These are phyloP conservation scores for Circaetus gallicus DNA, from an alignment of 2,113 vertebrate species.

Conservation along the genomic window DNA sequence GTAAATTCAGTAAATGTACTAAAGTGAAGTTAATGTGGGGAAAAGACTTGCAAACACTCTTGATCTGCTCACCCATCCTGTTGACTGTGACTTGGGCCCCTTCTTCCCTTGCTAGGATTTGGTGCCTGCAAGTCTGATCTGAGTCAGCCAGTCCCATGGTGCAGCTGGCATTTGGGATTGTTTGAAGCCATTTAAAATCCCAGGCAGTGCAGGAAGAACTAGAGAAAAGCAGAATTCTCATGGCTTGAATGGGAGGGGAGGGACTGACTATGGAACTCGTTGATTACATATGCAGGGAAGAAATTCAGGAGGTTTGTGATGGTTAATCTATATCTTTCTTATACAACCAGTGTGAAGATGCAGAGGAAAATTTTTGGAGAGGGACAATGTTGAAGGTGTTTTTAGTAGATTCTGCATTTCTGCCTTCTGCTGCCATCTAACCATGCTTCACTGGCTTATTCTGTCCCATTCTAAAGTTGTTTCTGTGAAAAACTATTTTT, in stretches of 20 bases:
- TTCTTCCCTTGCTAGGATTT: background rate
- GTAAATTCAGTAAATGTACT: background rate
- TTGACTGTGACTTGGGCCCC: background rate
- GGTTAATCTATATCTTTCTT: background rate
- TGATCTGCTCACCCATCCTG: background rate
- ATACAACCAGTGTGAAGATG: background rate
- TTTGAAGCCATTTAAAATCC: background rate
- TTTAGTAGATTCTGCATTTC: background rate
- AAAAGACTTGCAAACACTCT: background rate
- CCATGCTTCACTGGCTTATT: background rate
- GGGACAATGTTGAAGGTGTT: background rate
- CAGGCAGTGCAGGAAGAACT: background rate
- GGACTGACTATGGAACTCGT: background rate
- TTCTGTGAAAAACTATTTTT: background rate
- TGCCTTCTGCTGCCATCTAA: background rate
- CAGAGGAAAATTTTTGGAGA: background rate
- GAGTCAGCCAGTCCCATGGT: rapidly evolving
- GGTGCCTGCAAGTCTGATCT: background rate
- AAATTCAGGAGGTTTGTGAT: background rate
- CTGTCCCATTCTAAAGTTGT: background rate
- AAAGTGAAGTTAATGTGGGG: background rate
- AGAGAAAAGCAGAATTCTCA: background rate
- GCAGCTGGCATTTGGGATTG: background rate
- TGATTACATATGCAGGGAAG: background rate
- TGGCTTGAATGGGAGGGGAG: background rate